phyloP scores from a whole-genome alignment of 2,113 vertebrate species.

The Cheirogaleus medius region DNA sequence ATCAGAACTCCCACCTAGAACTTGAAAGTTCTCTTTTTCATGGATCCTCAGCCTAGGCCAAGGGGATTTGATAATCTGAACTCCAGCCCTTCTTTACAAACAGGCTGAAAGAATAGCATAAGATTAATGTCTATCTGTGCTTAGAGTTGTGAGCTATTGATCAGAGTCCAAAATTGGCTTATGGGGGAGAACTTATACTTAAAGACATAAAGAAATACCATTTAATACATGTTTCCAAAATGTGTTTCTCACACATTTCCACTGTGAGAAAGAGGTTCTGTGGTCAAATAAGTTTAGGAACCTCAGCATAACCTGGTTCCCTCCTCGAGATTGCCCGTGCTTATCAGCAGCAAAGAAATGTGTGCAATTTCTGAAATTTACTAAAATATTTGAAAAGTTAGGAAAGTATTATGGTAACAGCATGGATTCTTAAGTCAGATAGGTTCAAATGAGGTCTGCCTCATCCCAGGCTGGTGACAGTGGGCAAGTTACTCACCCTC shows the following conservation, averaged over 20 bases:
- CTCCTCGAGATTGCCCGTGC: not conserved
- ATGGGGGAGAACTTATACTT: not conserved
- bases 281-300: not conserved
- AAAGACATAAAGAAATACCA: not conserved
- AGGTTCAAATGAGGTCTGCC: too few relatives aligned
- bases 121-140: not conserved
- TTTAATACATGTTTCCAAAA: not conserved
- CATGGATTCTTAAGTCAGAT: not conserved
- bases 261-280: not conserved
- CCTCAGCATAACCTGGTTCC: not conserved
- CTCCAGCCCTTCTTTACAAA: not conserved
- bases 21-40: not conserved
- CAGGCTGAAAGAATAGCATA: not conserved
- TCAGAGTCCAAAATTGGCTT: not conserved
- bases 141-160: not conserved
- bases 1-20: not conserved
- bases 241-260: not conserved
- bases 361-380: not conserved
- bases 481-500: too few relatives aligned
- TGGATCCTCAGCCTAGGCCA: not conserved
- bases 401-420: not conserved
- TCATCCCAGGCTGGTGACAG: too few relatives aligned
- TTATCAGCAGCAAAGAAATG: not conserved
- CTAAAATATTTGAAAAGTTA: not conserved
- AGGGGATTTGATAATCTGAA: not conserved